Base-by-base conservation (phyloP, 2,888 invertebrate species). In the Ophion ventricosus region DNA sequence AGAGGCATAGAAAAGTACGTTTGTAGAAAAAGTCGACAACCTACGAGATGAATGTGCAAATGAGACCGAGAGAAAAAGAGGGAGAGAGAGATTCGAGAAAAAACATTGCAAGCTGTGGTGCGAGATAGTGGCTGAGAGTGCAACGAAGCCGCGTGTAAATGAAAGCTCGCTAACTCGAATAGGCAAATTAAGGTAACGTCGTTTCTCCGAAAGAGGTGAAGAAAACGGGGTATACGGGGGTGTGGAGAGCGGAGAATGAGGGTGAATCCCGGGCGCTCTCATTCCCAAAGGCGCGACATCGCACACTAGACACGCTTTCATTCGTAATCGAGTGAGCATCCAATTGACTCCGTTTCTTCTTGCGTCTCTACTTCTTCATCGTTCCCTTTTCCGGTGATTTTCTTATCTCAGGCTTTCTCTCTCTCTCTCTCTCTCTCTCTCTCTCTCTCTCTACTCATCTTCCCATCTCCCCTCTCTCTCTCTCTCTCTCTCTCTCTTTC, bases 261-360 rank as follows among this genome's bases (percentile, higher is more conserved):
- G 14, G 14, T 43, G 43, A 43, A 43, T 43, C 43, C 43, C 43
- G 14, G 14, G 43, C 43, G 43, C 11, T 56, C 43, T 40, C 61
- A 43, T 49, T 73, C 73, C 43, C 43, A 43, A 43, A 14, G 70
- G 49, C 75, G 63, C 70, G 63, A 57, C 29, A 10, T 75, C 67
- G 57, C 69, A 76, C 80, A 29, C 75, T 56, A 40, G 67, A 66
- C 57, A 79, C 81, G 72, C 76, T 85, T 82, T 86, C 72, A 83
- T 61, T 61, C 66, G 59, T 85, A 85, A 86, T 86, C 78, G 85
- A 85, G 74, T 86, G 81, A 83, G 80, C 83, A 84, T 84, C 83
- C 83, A 85, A 86, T 86, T 86, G 85, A 85, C 80, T 82, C 80
- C 80, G 64, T 75, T 86, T 86, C 83, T 85, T 85, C 64, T n/a